Conservation (phyloP, 2,797 vertebrate species). For the Pelobates cultripes region DNA sequence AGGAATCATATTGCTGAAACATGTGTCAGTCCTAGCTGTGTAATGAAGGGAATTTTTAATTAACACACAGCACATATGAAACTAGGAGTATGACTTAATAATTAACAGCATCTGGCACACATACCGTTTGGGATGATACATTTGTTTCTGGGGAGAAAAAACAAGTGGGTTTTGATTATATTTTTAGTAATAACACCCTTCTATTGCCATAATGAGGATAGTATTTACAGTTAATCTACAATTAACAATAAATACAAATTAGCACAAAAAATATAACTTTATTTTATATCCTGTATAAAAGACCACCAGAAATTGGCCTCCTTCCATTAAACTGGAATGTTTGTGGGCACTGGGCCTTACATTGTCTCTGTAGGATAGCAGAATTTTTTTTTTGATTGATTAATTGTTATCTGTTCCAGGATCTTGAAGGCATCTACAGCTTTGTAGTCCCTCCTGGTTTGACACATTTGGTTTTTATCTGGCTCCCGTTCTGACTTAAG, state of each 20-base stretch:
- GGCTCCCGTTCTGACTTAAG: no score
- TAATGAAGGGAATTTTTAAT: constrained; percentile 29
- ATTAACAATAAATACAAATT: neutral
- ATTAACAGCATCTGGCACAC: constrained; percentile 28
- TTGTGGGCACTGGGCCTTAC: no score
- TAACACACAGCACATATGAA: constrained; percentile 16
- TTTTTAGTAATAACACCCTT: constrained; percentile 17
- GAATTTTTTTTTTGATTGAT: no score
- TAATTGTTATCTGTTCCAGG: no score
- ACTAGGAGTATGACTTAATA: constrained; percentile 26
- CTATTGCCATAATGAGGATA: neutral
- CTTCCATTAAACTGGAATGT: no score
- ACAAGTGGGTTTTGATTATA: constrained; percentile 30
- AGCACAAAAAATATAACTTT: no score
- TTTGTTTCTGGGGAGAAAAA: constrained; percentile 13
- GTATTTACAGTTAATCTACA: neutral
- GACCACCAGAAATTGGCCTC: no score
- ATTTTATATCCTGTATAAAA: no score
- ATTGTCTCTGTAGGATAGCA: no score
- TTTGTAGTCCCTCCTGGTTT: no score
- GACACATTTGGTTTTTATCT: no score
- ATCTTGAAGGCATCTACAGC: no score
- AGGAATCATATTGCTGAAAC: constrained; percentile 40
- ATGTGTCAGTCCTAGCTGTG: constrained; percentile 24
- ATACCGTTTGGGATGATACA: constrained; percentile 13